Conservation (phyloP, 2,797 vertebrate species). For the Pangasius sanitwongsei region DNA sequence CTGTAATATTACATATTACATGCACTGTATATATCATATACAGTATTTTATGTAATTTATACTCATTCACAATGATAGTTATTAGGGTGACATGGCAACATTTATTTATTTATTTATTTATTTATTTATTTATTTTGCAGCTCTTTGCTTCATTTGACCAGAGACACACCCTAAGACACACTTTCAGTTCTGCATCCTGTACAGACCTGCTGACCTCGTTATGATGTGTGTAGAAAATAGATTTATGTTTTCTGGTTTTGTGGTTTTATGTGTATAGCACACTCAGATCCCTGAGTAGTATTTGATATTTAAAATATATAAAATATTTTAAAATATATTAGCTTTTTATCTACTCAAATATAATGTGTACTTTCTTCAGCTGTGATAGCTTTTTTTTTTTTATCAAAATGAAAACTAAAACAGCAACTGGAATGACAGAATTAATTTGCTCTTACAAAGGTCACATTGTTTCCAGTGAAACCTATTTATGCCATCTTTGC, state of each 20-base stretch:
- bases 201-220: not conserved
- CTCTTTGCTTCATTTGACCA: slow-evolving; percentile 1
- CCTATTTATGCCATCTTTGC: not conserved
- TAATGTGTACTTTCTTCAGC: not conserved
- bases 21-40: not conserved
- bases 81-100: not conserved
- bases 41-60: not conserved
- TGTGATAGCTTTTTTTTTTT: not conserved
- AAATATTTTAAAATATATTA: not conserved
- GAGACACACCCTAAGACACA: not conserved
- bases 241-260: not conserved
- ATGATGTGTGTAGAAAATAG: not conserved
- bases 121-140: not conserved
- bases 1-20: not conserved
- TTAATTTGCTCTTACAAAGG: not conserved
- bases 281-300: not conserved
- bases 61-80: not conserved
- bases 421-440: not conserved
- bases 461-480: not conserved
- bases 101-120: not conserved
- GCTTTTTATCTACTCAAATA: not conserved
- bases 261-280: not conserved
- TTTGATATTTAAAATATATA: not conserved
- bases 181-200: slow-evolving; percentile 28
- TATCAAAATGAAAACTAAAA: not conserved